Evolutionary conservation across 64 coral and sea anemone species (phyloP).

Genomic region (Stichodactyla helianthus): DNA sequence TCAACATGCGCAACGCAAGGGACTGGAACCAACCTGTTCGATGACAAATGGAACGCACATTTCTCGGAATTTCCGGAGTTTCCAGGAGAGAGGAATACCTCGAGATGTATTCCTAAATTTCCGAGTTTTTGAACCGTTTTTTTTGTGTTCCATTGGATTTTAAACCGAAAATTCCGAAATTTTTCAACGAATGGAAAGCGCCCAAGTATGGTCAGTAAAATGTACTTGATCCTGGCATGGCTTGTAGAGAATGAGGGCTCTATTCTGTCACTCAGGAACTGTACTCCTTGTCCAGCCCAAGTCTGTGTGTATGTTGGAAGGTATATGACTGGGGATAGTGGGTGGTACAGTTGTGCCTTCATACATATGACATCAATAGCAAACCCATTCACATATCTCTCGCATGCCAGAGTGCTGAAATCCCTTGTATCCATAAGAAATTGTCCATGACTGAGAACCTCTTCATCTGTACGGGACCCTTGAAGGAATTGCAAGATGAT

Average conservation of each 20-base stretch:
- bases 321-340: neutral
- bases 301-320: constrained; percentile 14
- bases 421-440: constrained; percentile 3
- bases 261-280: neutral
- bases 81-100: too few species aligned
- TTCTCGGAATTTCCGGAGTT: too few species aligned
- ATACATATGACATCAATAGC: constrained; percentile 1
- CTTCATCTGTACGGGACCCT: neutral
- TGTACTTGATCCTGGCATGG: neutral
- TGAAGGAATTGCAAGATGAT: neutral
- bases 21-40: too few species aligned
- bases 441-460: constrained; percentile 1
- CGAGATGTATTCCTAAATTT: too few species aligned
- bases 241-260: neutral
- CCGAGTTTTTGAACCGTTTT: too few species aligned
- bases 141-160: too few species aligned
- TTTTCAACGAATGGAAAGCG: too few species aligned
- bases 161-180: too few species aligned
- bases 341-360: neutral
- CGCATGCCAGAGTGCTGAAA: constrained; percentile 20
- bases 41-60: too few species aligned
- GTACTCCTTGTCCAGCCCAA: constrained; percentile 17
- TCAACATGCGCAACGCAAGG: too few species aligned
- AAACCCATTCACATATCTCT: constrained; percentile 14
- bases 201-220: neutral